phyloP scores from a whole-genome alignment of 2,113 vertebrate genomes.

The Tychaedon coryphoeus region DNA sequence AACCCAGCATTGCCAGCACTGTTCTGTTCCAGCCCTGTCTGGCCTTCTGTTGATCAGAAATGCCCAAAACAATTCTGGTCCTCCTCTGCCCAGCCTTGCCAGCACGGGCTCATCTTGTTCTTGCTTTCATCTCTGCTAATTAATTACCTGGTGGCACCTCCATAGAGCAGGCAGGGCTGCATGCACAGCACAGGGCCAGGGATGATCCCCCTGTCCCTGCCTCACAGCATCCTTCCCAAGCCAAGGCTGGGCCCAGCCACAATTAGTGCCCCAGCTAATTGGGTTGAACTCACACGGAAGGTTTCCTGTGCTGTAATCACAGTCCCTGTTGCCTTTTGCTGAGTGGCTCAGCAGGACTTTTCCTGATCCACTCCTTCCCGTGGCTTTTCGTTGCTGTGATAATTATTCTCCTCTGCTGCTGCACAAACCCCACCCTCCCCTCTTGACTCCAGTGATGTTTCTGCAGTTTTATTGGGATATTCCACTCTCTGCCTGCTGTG shows the following conservation, averaged over 20 bases:
- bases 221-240: background rate
- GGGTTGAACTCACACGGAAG: background rate
- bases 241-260: background rate
- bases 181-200: background rate
- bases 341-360: conserved; percentile 55
- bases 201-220: background rate
- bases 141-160: background rate
- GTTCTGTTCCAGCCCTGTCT: background rate
- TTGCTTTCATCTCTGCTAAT: background rate
- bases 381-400: background rate
- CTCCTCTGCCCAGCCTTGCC: background rate
- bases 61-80: background rate
- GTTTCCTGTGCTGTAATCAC: conserved; percentile 52
- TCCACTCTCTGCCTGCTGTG: background rate
- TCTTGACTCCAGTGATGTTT: background rate
- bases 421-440: background rate
- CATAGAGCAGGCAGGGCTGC: background rate
- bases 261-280: conserved; percentile 36
- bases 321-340: background rate
- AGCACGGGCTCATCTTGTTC: background rate
- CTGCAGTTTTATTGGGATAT: conserved; percentile 10
- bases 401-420: conserved; percentile 9
- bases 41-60: background rate
- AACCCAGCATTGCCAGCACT: background rate
- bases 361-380: conserved; percentile 15